Base-by-base conservation (phyloP, 2,888 invertebrate genomes). In the Stenurella melanura region DNA sequence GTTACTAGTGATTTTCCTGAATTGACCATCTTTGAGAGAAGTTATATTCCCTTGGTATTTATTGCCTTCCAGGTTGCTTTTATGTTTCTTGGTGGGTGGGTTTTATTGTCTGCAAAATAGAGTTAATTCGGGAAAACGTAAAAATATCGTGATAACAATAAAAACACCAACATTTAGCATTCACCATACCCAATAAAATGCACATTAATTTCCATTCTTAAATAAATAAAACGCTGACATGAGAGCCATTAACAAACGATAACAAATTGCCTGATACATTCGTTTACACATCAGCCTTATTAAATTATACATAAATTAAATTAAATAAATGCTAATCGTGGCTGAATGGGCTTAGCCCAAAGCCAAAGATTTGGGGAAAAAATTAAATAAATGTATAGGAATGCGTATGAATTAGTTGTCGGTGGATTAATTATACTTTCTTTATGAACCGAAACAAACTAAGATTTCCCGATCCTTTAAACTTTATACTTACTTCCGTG, bases 91-190 rank as follows among this genome's bases (percentile, higher is more conserved):
- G 34, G 5, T 18, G 61, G n/a, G 30, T n/a, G 64, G 17, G 38
- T 34, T 34, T n/a, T 66, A 19, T 50, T 42, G 42, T 70, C 70
- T 70, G 60, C 38, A 70, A 70, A 70, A 70, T 50, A 70, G 58
- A 70, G 50, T 70, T 15, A 26, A 34, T 57, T 54, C 38, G 19
- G 57, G 38, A 21, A 26, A 34, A 26, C 19, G 18, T 56, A 34
- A 56, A 30, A 26, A 57, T 50, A 67, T 5, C 15, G 12, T 9
- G n/a, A n/a, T 30, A 38, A 38, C n/a, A 54, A 50, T 54, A 30
- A 17, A 56, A 67, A 67, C 68, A 68, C 38, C 56, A 26, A 68
- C 34, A 58, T 19, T 63, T 63, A 63, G 63, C 38, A 34, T 63
- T 63, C 30, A 63, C 4, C 63, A 30, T 30, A 26, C 61, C n/a